These are phyloP conservation scores for Pipistrellus pygmaeus DNA, from an alignment of 2,797 vertebrate genomes.

Conservation along the genomic window DNA sequence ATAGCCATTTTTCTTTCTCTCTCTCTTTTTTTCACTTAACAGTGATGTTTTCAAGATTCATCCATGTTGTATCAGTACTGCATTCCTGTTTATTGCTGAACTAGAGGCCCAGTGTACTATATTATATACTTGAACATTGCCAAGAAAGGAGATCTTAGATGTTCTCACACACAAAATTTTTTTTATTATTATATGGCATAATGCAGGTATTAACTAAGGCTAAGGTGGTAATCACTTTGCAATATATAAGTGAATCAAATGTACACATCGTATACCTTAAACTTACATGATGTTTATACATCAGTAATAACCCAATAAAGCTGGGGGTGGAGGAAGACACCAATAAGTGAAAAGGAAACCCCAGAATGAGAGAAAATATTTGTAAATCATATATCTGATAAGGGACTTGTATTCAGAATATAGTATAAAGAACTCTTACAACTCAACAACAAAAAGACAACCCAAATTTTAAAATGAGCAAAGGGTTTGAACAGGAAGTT, in stretches of 20 bases:
- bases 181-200: neutral
- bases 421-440: neutral
- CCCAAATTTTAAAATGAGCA: neutral
- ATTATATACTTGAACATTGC: no score
- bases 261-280: no score
- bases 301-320: no score
- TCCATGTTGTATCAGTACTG: neutral
- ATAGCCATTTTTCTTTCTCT: neutral
- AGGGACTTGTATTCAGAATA: neutral
- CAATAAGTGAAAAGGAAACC: no score
- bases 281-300: no score
- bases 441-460: constrained; percentile 20
- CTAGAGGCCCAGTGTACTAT: neutral
- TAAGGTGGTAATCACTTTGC: neutral
- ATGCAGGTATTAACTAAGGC: neutral
- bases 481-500: neutral
- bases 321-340: no score
- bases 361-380: no score
- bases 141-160: neutral
- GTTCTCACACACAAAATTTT: neutral
- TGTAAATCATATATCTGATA: neutral
- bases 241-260: neutral
- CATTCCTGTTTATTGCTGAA: constrained; percentile 50
- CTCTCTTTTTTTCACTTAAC: constrained; percentile 11
- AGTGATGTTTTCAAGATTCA: constrained; percentile 26